Base-by-base conservation (phyloP, 2,888 invertebrate genomes). In the Leucania comma region DNA sequence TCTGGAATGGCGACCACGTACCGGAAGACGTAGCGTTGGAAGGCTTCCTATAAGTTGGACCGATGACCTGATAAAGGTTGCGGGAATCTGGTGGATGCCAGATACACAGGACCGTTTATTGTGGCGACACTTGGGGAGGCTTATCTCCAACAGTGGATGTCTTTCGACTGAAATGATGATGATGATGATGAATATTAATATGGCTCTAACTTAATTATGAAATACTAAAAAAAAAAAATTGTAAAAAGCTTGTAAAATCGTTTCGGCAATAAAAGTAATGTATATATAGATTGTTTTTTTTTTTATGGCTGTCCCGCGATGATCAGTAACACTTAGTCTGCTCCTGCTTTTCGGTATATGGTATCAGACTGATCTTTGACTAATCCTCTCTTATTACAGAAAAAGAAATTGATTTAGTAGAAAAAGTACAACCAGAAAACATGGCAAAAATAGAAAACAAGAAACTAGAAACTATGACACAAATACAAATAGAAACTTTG, bases 401-500 rank as follows among this genome's bases (percentile, higher is more conserved):
- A 17, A 61, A n/a, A 29, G 12, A n/a, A n/a, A 53, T 10, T 14
- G 0, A 14, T 32, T 20, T 10, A 20, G 8, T 22, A 54, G 38
- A 73, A 54, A 24, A 54, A 0, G 10, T 9, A 38, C 12, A 56
- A 54, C 26, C 29, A 6, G n/a, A 14, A 56, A 48, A 2, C 3
- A 12, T 20, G 1, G 20, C 12, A 60, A 22, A 5, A n/a, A 17
- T 20, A 5, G 22, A 48, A 62, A 69, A 57, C 6, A 63, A 48
- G 14, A 38, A 12, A 10, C 6, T 35, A 26, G 53, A 57, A 66
- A 20, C 12, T 3, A 3, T 17, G 8, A 54, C 3, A 26, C 8
- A 60, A 70, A 22, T 73, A 29, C 26, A 72, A 56, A 26, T 56
- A n/a, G 75, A 75, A 24, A 68, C 48, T 1, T 20, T 57, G 20